Conservation (phyloP, 2,888 invertebrate species). For the Eupithecia insigniata region DNA sequence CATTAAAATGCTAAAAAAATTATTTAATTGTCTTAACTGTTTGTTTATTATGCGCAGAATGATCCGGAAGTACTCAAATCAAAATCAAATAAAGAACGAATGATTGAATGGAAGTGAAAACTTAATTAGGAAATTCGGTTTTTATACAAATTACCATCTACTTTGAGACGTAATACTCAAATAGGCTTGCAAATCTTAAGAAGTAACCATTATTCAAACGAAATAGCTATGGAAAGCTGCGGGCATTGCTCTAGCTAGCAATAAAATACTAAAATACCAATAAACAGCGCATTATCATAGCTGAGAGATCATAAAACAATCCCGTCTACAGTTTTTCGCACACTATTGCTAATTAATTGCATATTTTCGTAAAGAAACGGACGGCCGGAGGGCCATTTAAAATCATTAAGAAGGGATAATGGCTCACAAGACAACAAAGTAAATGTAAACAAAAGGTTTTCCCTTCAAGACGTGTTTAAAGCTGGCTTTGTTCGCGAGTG, state of each 20-base stretch:
- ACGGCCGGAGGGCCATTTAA: slow-evolving; percentile 38
- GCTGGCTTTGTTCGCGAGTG: slow-evolving; percentile 68
- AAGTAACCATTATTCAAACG: neutral
- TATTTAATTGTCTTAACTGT: neutral
- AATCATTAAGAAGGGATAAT: slow-evolving; percentile 67
- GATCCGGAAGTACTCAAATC: neutral
- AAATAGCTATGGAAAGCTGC: slow-evolving; percentile 5
- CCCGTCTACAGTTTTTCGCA: slow-evolving; percentile 59
- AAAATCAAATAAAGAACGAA: neutral
- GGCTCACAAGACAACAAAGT: slow-evolving; percentile 59
- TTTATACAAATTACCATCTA: neutral
- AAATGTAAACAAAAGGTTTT: slow-evolving; percentile 66
- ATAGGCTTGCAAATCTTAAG: neutral
- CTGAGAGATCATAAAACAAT: slow-evolving; percentile 50
- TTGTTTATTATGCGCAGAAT: neutral
- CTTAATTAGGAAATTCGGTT: neutral
- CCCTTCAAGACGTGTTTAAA: slow-evolving; percentile 63
- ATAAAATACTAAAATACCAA: slow-evolving; percentile 46
- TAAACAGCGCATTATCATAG: slow-evolving; percentile 46
- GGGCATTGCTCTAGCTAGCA: neutral
- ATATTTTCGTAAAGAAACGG: slow-evolving; percentile 58
- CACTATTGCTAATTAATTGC: slow-evolving; percentile 71
- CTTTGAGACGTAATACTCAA: neutral
- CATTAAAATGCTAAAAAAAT: too few relatives aligned
- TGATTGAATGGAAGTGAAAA: neutral